Conservation (phyloP, 2,113 vertebrate species). For the Ptilorrhoa leucosticta region DNA sequence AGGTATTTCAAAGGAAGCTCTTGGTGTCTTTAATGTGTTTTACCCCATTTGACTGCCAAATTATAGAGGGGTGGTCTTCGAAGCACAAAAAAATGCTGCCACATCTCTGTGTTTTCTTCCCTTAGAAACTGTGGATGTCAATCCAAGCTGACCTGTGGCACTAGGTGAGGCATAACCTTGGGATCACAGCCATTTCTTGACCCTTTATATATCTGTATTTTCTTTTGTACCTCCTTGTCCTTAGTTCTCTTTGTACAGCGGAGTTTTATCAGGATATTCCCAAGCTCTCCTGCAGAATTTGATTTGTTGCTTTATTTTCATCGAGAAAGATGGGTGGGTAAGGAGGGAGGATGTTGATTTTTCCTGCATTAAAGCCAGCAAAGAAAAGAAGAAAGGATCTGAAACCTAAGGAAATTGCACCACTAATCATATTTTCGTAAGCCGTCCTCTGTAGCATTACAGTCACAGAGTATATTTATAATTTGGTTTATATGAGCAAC, state of each 20-base stretch:
- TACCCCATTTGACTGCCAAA: background rate
- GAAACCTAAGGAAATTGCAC: slow-evolving; percentile 66
- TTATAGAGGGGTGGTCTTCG: background rate
- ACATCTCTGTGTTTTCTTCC: background rate
- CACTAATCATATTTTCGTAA: slow-evolving; percentile 68
- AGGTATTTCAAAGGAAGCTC: background rate
- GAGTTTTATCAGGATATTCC: background rate
- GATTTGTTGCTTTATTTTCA: slow-evolving; percentile 48
- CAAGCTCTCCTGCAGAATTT: background rate
- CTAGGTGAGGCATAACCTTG: background rate
- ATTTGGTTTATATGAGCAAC: slow-evolving; percentile 74
- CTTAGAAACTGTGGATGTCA: background rate
- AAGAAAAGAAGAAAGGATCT: slow-evolving; percentile 45
- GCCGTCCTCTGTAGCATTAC: slow-evolving; percentile 64
- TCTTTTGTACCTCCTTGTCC: background rate
- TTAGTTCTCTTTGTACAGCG: background rate
- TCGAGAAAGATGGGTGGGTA: background rate
- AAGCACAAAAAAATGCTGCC: background rate
- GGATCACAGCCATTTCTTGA: background rate
- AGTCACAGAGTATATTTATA: slow-evolving; percentile 73
- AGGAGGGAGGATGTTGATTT: slow-evolving; percentile 40
- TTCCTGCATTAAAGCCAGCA: slow-evolving; percentile 4
- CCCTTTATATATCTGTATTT: background rate
- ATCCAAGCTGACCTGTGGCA: background rate
- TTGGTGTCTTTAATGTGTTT: background rate